Percentiles rank a stretch among this genome's conserved stretches.
phyloP scores from a whole-genome alignment of 2,797 vertebrate species.

The Micropoecilia bifurca region DNA sequence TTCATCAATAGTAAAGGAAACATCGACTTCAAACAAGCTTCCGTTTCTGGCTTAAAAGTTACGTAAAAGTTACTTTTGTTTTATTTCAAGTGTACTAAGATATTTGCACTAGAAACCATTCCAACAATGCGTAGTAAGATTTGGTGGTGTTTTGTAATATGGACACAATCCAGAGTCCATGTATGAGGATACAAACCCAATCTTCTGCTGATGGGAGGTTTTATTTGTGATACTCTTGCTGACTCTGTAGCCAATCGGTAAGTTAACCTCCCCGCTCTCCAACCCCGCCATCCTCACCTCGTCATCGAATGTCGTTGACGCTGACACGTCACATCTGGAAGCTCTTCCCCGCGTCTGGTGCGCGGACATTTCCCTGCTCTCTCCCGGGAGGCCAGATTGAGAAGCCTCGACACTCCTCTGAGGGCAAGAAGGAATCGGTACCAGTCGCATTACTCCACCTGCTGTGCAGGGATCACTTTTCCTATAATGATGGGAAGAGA shows the following conservation, averaged over 20 bases:
- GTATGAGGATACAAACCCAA: constrained; percentile 28
- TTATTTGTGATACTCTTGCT: constrained; percentile 68
- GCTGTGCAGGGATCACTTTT: constrained; percentile 44
- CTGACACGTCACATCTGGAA: constrained; percentile 82
- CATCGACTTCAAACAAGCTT: no score
- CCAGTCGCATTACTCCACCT: constrained; percentile 30
- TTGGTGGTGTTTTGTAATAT: neutral
- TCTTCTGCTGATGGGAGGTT: constrained; percentile 51
- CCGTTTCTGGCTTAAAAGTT: no score
- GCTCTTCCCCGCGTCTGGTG: constrained; percentile 70
- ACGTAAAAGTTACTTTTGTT: no score
- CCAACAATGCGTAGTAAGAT: no score
- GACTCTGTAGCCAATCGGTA: constrained; percentile 63
- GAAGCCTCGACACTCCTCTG: constrained; percentile 63
- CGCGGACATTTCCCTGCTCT: constrained; percentile 65
- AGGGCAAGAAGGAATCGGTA: constrained; percentile 41
- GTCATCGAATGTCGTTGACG: constrained; percentile 66
- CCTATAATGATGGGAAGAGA: constrained; percentile 33
- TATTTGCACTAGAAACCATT: no score
- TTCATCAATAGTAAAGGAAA: no score
- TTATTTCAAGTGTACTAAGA: no score
- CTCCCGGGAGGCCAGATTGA: constrained; percentile 60
- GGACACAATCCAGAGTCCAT: neutral
- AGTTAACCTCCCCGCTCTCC: constrained; percentile 6
- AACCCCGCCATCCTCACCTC: constrained; percentile 23